Base-by-base conservation (phyloP, 1,140 invertebrate species). In the Euwallacea similis region DNA sequence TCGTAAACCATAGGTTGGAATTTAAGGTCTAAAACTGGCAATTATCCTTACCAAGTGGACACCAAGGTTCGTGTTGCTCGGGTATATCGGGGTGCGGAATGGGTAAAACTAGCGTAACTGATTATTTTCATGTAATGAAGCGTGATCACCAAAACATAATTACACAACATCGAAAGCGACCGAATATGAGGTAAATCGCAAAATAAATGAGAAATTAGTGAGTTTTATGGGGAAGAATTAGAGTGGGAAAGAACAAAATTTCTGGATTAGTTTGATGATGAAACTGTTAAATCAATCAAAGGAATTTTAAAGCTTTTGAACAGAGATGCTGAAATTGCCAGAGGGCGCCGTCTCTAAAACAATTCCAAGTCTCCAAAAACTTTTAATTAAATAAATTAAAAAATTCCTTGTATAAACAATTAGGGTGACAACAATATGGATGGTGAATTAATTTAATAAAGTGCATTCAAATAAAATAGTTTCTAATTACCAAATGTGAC, bases 51-150 rank as follows among this genome's bases (percentile, higher is more conserved):
- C 88, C 88, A 83, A 90, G 86, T 80, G 91, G 91, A 86, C 92
- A 93, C 88, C 90, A 92, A 85, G 90, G 89, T 85, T 93, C 91
- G 86, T 93, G 91, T 87, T 93, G 89, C 86, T 92, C 90, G 80
- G 91, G 91, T 85, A 91, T 90, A 84, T 89, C 88, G 83, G 91
- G 90, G 84, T 92, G 89, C 83, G 91, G 90, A 85, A 92, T 87
- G 80, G 91, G 90, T 86, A 91, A 88, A 81, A 91, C 90, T 88
- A 89, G 84, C 80, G 85, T 85, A 81, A 88, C 87, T 88, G 53
- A 54, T 54, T 55, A 63, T 74, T 58, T 70, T 62, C 66, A 81
- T 80, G 80, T 83, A 68, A 73, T 76, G 56, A 54, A 72, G 54
- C 42, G 66, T 61, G 33, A 73, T 33, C 13, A 66, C 73, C 63